phyloP scores from a whole-genome alignment of 2,888 invertebrate genomes.

The Phyllotreta striolata region DNA sequence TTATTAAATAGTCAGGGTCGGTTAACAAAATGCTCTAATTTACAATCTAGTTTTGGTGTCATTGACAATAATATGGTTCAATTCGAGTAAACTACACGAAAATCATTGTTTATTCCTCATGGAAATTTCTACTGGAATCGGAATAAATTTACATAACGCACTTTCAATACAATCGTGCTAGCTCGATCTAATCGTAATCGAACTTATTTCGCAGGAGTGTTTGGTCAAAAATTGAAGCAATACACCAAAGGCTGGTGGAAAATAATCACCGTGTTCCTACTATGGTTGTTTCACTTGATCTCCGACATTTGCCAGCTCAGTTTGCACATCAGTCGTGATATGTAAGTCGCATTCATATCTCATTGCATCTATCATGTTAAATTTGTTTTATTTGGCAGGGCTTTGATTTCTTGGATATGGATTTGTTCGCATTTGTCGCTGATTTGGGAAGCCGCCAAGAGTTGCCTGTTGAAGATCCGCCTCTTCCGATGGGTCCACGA shows the following conservation, averaged over 20 bases:
- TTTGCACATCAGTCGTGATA: slow-evolving; percentile 72
- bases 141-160: slow-evolving; percentile 20
- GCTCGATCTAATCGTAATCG: neutral
- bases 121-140: neutral
- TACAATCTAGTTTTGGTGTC: no score
- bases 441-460: slow-evolving; percentile 49
- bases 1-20: no score
- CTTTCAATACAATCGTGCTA: neutral
- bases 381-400: no score
- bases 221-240: slow-evolving; percentile 62
- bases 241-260: slow-evolving; percentile 66
- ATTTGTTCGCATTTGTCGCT: slow-evolving; percentile 51
- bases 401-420: slow-evolving; percentile 54
- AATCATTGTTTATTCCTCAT: no score
- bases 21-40: no score
- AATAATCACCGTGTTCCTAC: slow-evolving; percentile 67
- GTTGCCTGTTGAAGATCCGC: slow-evolving; percentile 52
- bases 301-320: slow-evolving; percentile 84
- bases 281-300: slow-evolving; percentile 81
- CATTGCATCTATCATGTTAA: no score
- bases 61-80: no score
- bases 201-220: slow-evolving; percentile 51
- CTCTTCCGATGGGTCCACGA: slow-evolving; percentile 57
- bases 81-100: no score
- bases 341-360: slow-evolving; percentile 72